Evolutionary conservation across 2,113 vertebrate genomes (phyloP).

Genomic region (Pelecanoides urinatrix): DNA sequence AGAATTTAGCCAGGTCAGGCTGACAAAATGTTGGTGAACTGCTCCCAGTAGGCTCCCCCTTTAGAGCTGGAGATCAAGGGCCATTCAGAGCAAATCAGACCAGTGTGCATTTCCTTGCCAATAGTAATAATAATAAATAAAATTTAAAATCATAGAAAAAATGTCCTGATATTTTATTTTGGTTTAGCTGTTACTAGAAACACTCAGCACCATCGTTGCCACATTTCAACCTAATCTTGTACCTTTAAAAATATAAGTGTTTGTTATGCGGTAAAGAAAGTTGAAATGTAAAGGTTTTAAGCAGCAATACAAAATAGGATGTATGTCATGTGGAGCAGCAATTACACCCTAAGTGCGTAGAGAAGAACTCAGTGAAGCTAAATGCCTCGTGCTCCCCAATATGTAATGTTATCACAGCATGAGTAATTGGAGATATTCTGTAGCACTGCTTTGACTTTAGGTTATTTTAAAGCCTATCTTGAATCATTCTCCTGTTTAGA

Average conservation of each 20-base stretch:
- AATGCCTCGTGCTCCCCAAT: background rate
- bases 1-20: background rate
- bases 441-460: conserved; percentile 29
- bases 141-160: background rate
- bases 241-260: conserved; percentile 1
- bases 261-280: conserved; percentile 18
- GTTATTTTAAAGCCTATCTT: conserved; percentile 41
- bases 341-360: conserved; percentile 29
- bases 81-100: background rate
- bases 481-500: background rate
- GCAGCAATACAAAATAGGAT: conserved; percentile 30
- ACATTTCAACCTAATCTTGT: background rate
- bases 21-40: background rate
- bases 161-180: background rate
- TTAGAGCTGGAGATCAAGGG: background rate
- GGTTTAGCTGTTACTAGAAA: background rate
- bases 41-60: background rate
- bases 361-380: conserved; percentile 30
- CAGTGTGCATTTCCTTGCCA: background rate
- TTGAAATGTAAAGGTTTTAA: conserved; percentile 30
- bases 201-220: background rate
- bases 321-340: conserved; percentile 27
- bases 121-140: background rate
- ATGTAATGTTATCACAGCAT: conserved; percentile 56
- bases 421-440: conserved; percentile 33